These are phyloP conservation scores for Neocrepidodera transversa DNA, from an alignment of 2,888 invertebrate species.

Conservation along the genomic window DNA sequence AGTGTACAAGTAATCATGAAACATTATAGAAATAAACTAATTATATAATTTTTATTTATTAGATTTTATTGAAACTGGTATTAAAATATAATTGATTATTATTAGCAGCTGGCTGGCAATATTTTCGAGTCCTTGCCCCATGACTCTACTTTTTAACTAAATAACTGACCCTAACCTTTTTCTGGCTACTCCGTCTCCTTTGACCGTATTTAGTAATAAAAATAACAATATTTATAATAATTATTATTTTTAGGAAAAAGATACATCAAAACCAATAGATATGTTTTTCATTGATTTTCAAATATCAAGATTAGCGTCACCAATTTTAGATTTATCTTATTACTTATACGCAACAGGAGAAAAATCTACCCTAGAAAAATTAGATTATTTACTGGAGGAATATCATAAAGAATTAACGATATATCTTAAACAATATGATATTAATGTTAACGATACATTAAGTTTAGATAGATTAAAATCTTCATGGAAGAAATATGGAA, in stretches of 20 bases:
- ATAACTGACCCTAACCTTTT: too few species aligned
- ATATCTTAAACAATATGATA: constrained; percentile 42
- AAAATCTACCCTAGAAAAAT: constrained; percentile 40
- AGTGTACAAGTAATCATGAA: too few species aligned
- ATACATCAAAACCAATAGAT: constrained; percentile 41
- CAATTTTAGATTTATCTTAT: constrained; percentile 48
- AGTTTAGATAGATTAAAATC: constrained; percentile 40
- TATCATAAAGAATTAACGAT: constrained; percentile 43
- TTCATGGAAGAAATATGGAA: constrained; percentile 46
- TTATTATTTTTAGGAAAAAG: constrained; percentile 38
- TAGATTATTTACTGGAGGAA: constrained; percentile 44
- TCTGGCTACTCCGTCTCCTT: too few species aligned
- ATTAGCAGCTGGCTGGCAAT: too few species aligned
- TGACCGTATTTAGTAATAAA: too few species aligned
- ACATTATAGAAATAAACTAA: too few species aligned
- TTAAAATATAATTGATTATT: too few species aligned
- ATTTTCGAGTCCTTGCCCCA: too few species aligned
- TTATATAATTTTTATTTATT: too few species aligned
- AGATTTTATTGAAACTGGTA: too few species aligned
- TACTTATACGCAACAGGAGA: constrained; percentile 47
- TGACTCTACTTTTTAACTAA: too few species aligned
- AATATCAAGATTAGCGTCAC: constrained; percentile 43
- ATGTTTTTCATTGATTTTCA: constrained; percentile 50
- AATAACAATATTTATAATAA: neutral
- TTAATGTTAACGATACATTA: constrained; percentile 37